A percentile compares a stretch with the other conserved stretches of the same genome.
These are phyloP conservation scores for Hoplodrina ambigua DNA, from an alignment of 2,888 invertebrate genomes.

Conservation along the genomic window DNA sequence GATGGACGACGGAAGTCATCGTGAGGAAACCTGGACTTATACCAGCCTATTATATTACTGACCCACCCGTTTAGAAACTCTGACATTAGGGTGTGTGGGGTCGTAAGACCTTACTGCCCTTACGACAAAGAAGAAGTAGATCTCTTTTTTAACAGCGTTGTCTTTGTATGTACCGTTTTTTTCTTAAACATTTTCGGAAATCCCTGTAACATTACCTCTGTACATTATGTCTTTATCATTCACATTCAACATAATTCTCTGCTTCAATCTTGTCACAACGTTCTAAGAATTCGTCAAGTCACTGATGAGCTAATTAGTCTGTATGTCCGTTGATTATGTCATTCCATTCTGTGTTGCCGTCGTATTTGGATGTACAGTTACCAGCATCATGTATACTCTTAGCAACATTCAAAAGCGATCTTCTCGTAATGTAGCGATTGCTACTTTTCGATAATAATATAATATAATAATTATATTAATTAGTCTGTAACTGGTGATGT, in stretches of 20 bases:
- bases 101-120: no score
- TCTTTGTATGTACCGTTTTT: not conserved
- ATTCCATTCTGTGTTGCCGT: slow-evolving; percentile 9
- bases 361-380: not conserved
- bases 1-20: no score
- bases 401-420: no score
- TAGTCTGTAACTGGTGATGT: no score
- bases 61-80: no score
- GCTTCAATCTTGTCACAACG: not conserved
- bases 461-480: no score
- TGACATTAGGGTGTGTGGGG: no score
- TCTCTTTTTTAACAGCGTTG: not conserved
- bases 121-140: no score
- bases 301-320: slow-evolving; percentile 41
- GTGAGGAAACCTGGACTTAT: no score
- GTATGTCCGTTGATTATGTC: slow-evolving; percentile 15
- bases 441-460: no score
- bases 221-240: slow-evolving; percentile 1
- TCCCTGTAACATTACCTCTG: not conserved
- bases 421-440: no score
- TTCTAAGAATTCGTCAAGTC: slow-evolving; percentile 26
- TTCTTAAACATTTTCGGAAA: not conserved
- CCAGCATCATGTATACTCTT: not conserved
- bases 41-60: no score
- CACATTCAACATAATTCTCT: slow-evolving; percentile 17